A percentile compares a stretch with the other conserved stretches of the same genome.
phyloP scores from a whole-genome alignment of 2,113 vertebrate genomes.

The Bucco capensis region DNA sequence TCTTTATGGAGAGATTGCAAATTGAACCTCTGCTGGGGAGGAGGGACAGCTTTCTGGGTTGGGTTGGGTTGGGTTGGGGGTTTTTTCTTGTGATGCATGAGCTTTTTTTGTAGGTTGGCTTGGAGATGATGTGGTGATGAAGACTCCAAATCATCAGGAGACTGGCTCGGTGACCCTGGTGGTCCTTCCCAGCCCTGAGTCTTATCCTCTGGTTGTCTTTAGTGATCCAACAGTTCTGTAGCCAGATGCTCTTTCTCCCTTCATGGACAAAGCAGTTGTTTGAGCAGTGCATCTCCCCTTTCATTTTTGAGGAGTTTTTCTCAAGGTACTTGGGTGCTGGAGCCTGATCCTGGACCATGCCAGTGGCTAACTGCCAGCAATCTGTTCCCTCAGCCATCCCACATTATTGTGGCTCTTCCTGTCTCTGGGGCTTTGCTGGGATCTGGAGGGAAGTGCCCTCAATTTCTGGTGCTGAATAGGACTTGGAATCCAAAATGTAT shows the following conservation, averaged over 20 bases:
- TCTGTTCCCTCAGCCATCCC: background rate
- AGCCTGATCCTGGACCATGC: background rate
- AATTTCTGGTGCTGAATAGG: conserved; percentile 26
- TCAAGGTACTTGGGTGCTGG: background rate
- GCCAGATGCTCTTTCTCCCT: conserved; percentile 41
- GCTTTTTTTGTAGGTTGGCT: conserved; percentile 40
- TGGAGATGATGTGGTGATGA: conserved; percentile 37
- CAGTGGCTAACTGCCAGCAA: background rate
- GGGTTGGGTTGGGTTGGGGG: background rate
- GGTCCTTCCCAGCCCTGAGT: background rate
- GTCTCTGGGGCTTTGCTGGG: background rate
- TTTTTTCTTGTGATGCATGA: background rate
- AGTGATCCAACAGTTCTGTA: conserved; percentile 57
- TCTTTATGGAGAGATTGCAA: conserved; percentile 16
- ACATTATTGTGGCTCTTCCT: background rate
- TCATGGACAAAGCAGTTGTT: background rate
- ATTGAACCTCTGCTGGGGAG: conserved; percentile 46
- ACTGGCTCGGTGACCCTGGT: conserved; percentile 14
- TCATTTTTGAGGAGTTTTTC: background rate
- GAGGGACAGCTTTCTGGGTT: conserved; percentile 8
- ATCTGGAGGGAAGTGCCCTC: conserved; percentile 7
- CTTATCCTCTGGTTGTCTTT: conserved; percentile 48
- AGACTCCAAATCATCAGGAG: conserved; percentile 34
- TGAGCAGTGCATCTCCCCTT: background rate
- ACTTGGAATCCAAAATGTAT: background rate